Conservation (phyloP, 2,797 vertebrate genomes). For the Yasuhikotakia modesta region DNA sequence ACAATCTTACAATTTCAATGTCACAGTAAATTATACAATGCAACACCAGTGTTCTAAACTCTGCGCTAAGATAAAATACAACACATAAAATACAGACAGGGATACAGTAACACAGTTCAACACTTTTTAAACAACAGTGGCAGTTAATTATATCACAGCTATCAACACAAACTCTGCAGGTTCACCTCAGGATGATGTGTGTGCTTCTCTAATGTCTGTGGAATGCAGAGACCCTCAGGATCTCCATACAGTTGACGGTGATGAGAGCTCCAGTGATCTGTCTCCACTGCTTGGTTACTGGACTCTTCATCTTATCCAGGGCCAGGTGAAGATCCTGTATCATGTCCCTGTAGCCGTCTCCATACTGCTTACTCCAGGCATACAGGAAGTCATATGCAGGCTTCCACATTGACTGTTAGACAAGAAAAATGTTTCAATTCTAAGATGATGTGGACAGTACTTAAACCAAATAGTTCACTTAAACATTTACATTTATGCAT, state of each 20-base stretch:
- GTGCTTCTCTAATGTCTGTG: slow-evolving; percentile 63
- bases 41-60: background rate
- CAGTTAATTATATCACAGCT: background rate
- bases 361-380: slow-evolving; percentile 88
- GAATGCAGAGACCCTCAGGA: slow-evolving; percentile 81
- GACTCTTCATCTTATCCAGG: slow-evolving; percentile 95
- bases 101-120: slow-evolving; percentile 12
- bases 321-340: slow-evolving; percentile 91
- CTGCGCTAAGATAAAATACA: background rate
- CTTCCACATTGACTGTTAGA: slow-evolving; percentile 97
- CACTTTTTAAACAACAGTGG: slow-evolving; percentile 17
- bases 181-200: background rate
- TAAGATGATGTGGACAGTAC: too few relatives aligned
- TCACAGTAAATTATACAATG: background rate
- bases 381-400: slow-evolving; percentile 97
- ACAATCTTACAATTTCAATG: background rate
- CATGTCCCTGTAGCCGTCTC: slow-evolving; percentile 87
- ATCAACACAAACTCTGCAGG: slow-evolving; percentile 4
- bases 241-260: slow-evolving; percentile 89
- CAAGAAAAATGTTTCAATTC: slow-evolving; percentile 1
- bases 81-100: slow-evolving; percentile 15
- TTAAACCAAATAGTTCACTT: background rate
- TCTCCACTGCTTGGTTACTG: slow-evolving; percentile 90
- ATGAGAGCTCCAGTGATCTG: slow-evolving; percentile 90
- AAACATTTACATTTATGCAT: too few relatives aligned